These are phyloP conservation scores for Ataeniobius toweri DNA, from an alignment of 2,797 vertebrate genomes.

Conservation along the genomic window DNA sequence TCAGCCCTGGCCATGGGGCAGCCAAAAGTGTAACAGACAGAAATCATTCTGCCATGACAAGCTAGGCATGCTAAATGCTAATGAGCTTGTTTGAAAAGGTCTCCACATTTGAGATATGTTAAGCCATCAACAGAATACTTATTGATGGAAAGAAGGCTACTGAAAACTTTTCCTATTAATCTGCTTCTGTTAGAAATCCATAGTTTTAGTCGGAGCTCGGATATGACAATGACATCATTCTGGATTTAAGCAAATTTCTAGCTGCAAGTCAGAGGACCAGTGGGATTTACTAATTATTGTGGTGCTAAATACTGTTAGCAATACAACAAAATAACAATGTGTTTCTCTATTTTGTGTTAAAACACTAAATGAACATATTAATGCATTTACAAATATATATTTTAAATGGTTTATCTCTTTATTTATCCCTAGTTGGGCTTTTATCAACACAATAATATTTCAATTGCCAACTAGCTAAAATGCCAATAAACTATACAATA, in stretches of 20 bases:
- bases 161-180: conserved; percentile 13
- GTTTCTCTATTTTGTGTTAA: background rate
- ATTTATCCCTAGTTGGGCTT: too few relatives aligned
- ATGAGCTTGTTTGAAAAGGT: conserved; percentile 79
- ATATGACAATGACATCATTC: background rate
- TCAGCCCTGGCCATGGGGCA: conserved; percentile 69
- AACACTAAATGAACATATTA: background rate
- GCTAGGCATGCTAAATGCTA: conserved; percentile 71
- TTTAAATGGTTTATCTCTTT: too few relatives aligned
- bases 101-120: conserved; percentile 72
- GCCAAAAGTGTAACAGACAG: conserved; percentile 69
- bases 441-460: too few relatives aligned
- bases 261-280: background rate
- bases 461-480: too few relatives aligned
- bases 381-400: too few relatives aligned
- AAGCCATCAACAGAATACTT: conserved; percentile 59
- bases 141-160: conserved; percentile 26
- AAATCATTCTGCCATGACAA: conserved; percentile 67
- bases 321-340: background rate
- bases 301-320: background rate
- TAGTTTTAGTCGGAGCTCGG: background rate
- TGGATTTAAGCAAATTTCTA: background rate
- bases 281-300: too few relatives aligned
- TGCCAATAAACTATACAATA: too few relatives aligned
- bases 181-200: conserved; percentile 18